Evolutionary conservation across 1,140 invertebrate species (phyloP).

Genomic region (Lasioglossum baleicum): DNA sequence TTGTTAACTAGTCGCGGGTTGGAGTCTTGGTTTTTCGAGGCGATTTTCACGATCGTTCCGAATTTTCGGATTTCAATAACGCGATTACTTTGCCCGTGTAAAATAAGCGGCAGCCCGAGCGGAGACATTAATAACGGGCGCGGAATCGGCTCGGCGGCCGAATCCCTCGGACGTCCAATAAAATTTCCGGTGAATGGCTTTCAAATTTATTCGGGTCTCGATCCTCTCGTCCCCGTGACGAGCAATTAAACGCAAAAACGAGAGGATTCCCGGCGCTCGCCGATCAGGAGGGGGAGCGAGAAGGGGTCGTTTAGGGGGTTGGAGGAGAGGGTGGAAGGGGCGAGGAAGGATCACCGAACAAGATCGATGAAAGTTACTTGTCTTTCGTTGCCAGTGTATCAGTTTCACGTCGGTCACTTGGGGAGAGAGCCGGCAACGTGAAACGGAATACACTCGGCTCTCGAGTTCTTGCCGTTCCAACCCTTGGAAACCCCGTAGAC

Average conservation of each 20-base stretch:
- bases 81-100: background rate
- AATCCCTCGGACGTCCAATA: constrained; percentile 1
- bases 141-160: background rate
- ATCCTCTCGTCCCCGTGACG: constrained; percentile 4
- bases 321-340: no score
- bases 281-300: no score
- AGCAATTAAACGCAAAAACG: constrained; percentile 26
- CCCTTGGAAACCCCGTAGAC: no score
- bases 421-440: constrained; percentile 3
- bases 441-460: background rate
- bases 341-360: background rate
- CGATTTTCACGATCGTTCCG: no score
- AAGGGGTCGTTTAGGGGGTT: no score
- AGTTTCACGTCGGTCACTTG: constrained; percentile 24
- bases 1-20: no score
- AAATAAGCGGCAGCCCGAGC: background rate
- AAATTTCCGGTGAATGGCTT: constrained; percentile 12
- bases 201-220: constrained; percentile 17
- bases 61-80: background rate
- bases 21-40: no score
- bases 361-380: constrained; percentile 45
- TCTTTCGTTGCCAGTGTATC: constrained; percentile 32
- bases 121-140: constrained; percentile 3
- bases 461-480: background rate
- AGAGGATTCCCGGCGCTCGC: background rate